A percentile compares a stretch with the other conserved stretches of the same genome.
phyloP scores from a whole-genome alignment of 2,113 vertebrate genomes.

The Felis chaus region DNA sequence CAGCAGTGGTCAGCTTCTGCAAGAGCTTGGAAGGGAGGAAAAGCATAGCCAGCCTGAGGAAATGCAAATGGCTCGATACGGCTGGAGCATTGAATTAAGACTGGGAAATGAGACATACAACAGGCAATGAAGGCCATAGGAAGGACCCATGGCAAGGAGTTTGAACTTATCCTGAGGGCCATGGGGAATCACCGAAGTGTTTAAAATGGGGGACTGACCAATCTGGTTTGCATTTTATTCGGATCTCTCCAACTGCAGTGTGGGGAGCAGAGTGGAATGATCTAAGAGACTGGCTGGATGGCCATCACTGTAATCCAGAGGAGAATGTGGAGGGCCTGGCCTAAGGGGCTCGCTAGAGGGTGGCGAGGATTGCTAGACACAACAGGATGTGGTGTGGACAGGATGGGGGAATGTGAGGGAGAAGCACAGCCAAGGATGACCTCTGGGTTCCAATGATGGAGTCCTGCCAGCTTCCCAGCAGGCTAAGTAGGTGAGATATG shows the following conservation, averaged over 20 bases:
- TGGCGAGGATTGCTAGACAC: background rate
- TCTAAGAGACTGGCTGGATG: background rate
- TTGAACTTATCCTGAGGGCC: slow-evolving; percentile 18
- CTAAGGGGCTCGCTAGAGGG: no score
- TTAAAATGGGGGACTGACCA: background rate
- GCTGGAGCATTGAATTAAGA: background rate
- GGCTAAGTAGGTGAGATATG: background rate
- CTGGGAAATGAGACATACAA: background rate
- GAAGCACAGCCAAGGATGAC: background rate
- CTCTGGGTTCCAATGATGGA: background rate
- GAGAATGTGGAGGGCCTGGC: background rate
- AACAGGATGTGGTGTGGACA: background rate
- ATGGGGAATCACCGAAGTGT: background rate
- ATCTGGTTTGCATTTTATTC: slow-evolving; percentile 54
- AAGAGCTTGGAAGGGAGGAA: background rate
- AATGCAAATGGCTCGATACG: background rate
- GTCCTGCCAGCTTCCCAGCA: background rate
- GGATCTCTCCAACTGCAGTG: background rate
- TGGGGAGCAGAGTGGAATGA: background rate
- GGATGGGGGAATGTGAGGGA: background rate
- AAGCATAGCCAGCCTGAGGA: background rate
- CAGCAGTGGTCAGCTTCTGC: background rate
- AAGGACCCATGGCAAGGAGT: slow-evolving; percentile 14
- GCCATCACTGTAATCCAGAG: background rate
- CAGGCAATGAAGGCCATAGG: background rate